phyloP scores from a whole-genome alignment of 1,140 invertebrate genomes.

The Aphis craccivora region DNA sequence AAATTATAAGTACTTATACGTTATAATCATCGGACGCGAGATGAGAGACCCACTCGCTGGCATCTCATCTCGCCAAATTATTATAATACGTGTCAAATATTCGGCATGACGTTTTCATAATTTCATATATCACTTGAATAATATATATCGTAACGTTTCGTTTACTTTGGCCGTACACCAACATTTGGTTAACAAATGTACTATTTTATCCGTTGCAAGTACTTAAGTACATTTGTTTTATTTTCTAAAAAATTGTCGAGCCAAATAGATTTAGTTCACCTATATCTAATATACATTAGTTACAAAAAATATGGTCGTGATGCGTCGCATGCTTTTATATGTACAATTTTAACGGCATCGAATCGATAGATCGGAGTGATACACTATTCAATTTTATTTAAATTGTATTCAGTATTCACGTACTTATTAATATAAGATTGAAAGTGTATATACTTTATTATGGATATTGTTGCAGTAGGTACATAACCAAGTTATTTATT shows the following conservation, averaged over 20 bases:
- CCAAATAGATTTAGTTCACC: background rate
- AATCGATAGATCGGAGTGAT: background rate
- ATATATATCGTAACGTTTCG: background rate
- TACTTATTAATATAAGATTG: background rate
- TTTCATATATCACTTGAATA: background rate
- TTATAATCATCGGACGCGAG: background rate
- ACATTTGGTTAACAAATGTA: background rate
- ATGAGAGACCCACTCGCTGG: background rate
- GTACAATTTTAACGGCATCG: background rate
- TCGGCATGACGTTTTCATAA: background rate
- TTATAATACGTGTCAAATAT: background rate
- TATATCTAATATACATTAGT: conserved; percentile 12
- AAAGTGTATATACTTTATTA: no score
- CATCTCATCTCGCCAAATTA: conserved; percentile 4
- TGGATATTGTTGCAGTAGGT: background rate
- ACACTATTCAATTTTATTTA: background rate
- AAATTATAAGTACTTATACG: background rate
- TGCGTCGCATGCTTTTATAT: background rate
- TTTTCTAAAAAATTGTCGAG: background rate
- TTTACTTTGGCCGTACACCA: background rate
- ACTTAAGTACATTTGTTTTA: background rate
- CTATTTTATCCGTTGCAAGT: background rate
- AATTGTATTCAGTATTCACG: no score
- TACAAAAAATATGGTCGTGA: background rate
- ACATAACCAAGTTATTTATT: background rate